Percentiles rank a stretch among this genome's conserved stretches.
Conservation (phyloP, 2,888 invertebrate species). For the Apomyelois bistriatella region DNA sequence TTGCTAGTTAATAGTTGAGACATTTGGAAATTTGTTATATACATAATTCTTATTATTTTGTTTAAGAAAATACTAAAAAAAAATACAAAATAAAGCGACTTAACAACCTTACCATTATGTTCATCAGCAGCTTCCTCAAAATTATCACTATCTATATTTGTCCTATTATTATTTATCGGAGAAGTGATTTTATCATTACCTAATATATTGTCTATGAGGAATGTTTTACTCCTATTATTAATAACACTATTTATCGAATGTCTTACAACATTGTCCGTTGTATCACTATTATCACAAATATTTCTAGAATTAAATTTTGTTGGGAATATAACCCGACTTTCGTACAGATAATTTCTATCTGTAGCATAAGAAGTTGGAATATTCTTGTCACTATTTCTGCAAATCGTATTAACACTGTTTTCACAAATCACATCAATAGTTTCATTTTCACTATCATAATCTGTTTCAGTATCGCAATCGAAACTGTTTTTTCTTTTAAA, state of each 20-base stretch:
- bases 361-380: conserved; percentile 33
- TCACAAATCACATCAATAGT: conserved; percentile 72
- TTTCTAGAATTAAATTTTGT: conserved; percentile 41
- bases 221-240: conserved; percentile 69
- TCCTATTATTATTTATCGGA: conserved; percentile 29
- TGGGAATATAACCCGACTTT: conserved; percentile 42
- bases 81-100: background rate
- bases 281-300: conserved; percentile 35
- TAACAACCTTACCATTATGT: conserved; percentile 55
- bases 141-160: conserved; percentile 37
- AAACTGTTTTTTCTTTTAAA: conserved; percentile 37
- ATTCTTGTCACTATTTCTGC: conserved; percentile 31
- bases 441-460: conserved; percentile 72
- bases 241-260: conserved; percentile 32
- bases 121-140: conserved; percentile 66
- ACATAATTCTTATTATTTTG: no score
- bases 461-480: conserved; percentile 55
- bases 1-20: no score
- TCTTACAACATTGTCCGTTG: conserved; percentile 36
- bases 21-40: no score
- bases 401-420: conserved; percentile 49
- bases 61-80: background rate
- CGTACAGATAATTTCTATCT: conserved; percentile 47
- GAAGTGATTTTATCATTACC: conserved; percentile 56
- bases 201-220: conserved; percentile 79